Percentiles rank a stretch among this genome's conserved stretches.
Conservation (phyloP, 2,797 vertebrate species). For the Oceanodroma leucorhoa region DNA sequence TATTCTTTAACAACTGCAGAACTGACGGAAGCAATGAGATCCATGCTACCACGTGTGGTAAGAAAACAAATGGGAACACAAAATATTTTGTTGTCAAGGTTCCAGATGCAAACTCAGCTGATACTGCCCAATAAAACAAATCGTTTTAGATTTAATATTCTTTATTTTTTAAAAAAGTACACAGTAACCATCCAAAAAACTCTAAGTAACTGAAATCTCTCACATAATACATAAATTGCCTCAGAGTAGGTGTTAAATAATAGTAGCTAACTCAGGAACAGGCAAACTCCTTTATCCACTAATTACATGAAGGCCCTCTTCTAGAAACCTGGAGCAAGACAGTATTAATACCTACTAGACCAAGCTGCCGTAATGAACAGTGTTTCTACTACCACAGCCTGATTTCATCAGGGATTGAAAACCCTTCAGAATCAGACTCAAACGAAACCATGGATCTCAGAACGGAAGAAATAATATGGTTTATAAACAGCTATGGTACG, state of each 20-base stretch:
- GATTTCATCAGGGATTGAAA: neutral
- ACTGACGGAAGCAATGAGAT: neutral
- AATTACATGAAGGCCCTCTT: neutral
- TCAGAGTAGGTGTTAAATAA: neutral
- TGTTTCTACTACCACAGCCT: neutral
- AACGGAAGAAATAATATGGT: neutral
- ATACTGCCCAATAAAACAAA: neutral
- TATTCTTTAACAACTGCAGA: neutral
- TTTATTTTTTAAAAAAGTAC: neutral
- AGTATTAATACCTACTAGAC: neutral
- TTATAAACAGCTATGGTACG: neutral
- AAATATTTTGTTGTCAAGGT: constrained; percentile 15
- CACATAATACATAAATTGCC: neutral
- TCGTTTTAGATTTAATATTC: neutral
- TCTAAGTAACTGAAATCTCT: neutral
- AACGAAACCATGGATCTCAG: neutral
- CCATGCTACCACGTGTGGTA: constrained; percentile 1
- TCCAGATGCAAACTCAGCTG: neutral
- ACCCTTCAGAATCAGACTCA: neutral
- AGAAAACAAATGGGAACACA: neutral
- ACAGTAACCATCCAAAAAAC: neutral
- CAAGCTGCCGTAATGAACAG: neutral
- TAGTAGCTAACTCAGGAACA: neutral
- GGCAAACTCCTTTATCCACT: neutral
- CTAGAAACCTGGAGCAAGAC: neutral